Base-by-base conservation (phyloP, 2,797 vertebrate genomes). In the Aplochiton taeniatus region DNA sequence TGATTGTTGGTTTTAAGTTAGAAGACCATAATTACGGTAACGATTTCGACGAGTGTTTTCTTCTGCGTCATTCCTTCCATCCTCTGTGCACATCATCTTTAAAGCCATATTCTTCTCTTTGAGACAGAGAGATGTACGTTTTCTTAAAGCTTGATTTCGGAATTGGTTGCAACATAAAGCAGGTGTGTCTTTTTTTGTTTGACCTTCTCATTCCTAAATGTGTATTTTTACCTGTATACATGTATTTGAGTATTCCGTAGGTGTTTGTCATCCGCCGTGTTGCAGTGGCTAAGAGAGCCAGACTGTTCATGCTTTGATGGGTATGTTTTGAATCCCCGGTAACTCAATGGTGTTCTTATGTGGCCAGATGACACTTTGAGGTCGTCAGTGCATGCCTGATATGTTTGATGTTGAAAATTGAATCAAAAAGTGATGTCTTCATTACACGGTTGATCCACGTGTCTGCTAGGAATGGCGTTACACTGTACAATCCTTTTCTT, bases 301-400 rank as follows among this genome's bases (percentile, higher is more conserved):
- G 63, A 53, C 0, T 57, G 66, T 79, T 78, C 70, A 11, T 74
- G 67, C 74, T 45, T 72, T 69, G 19, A 79, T 58, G 76, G 78
- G 56, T 72, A 59, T 64, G 59, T 64, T 51, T 74, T 51, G 53
- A 61, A 73, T 71, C 54, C 70, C 75, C 16, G 79, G 70, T 73
- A 82, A 80, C 58, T 46, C 60, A 66, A 66, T 51, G 77, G 83
- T 75, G 76, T 70, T 53, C 78, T 65, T 78, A 69, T 73, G 71
- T 75, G 19, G 62, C 64, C 70, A 86, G 75, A 79, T 87, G 85
- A 87, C 79, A 80, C 77, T 81, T 81, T 86, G 86, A 87, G 87
- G 83, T 90, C 82, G 89, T 90, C 81, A 76, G 75, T 92, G 91
- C 91, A 92, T 92, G 91, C 91, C 90, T 91, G 91, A 90, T 88